phyloP scores from a whole-genome alignment of 2,888 invertebrate genomes.

The Antitype chi region DNA sequence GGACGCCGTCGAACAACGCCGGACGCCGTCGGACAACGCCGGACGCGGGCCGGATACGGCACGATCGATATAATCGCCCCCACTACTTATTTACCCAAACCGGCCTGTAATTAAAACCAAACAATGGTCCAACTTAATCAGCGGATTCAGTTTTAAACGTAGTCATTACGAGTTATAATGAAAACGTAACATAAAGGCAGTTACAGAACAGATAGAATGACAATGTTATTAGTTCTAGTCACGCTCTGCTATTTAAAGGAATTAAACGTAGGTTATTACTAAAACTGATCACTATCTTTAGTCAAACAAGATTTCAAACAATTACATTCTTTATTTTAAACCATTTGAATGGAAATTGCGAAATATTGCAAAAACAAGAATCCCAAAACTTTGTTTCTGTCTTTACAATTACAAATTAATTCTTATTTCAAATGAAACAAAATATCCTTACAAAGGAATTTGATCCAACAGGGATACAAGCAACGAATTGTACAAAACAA shows the following conservation, averaged over 20 bases:
- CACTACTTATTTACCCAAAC: slow-evolving; percentile 68
- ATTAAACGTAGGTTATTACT: slow-evolving; percentile 2
- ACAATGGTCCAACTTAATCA: slow-evolving; percentile 73
- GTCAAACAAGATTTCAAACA: not conserved
- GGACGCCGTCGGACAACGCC: slow-evolving; percentile 8
- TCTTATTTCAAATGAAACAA: slow-evolving; percentile 27
- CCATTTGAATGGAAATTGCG: not conserved
- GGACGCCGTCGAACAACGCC: not conserved
- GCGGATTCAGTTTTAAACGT: slow-evolving; percentile 62
- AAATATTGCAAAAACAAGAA: slow-evolving; percentile 14
- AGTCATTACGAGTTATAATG: slow-evolving; percentile 43
- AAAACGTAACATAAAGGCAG: slow-evolving; percentile 31
- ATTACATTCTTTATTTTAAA: slow-evolving; percentile 6
- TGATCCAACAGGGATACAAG: slow-evolving; percentile 2
- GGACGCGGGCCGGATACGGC: slow-evolving; percentile 28
- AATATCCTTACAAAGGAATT: slow-evolving; percentile 30
- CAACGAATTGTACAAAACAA: slow-evolving; percentile 20
- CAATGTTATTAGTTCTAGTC: slow-evolving; percentile 40
- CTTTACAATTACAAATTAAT: slow-evolving; percentile 6
- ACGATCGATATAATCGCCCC: slow-evolving; percentile 66
- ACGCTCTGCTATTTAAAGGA: slow-evolving; percentile 36
- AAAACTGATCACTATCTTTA: slow-evolving; percentile 17
- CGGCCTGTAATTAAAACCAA: slow-evolving; percentile 77
- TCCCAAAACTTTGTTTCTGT: not conserved
- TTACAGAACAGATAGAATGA: slow-evolving; percentile 24